phyloP scores from a whole-genome alignment of 2,797 vertebrate genomes.

The Phrynocephalus forsythii region DNA sequence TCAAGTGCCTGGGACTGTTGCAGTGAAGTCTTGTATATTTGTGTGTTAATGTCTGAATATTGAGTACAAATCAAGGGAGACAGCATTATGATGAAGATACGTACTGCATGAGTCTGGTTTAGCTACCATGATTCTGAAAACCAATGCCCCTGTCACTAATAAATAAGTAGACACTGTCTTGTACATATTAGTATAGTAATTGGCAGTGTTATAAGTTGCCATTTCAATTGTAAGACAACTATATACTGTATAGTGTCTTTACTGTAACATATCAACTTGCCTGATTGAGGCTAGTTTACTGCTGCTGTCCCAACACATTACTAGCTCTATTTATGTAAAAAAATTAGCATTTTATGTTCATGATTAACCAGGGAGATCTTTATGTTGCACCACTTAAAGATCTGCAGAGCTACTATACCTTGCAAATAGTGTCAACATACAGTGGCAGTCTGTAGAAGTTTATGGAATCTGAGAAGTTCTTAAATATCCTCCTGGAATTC shows the following conservation, averaged over 20 bases:
- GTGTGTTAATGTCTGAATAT: not conserved
- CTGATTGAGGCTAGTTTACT: too few relatives aligned
- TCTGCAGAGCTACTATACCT: not conserved
- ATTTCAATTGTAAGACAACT: not conserved
- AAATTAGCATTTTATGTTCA: not conserved
- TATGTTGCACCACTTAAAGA: not conserved
- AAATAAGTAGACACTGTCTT: not conserved
- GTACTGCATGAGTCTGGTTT: not conserved
- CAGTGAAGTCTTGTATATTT: too few relatives aligned
- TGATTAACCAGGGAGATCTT: not conserved
- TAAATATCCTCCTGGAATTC: not conserved
- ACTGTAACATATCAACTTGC: not conserved
- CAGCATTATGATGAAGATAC: not conserved
- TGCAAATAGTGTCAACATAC: not conserved
- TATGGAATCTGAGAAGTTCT: not conserved
- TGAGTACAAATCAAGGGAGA: too few relatives aligned
- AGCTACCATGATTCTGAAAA: not conserved
- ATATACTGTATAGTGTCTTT: not conserved
- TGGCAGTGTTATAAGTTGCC: too few relatives aligned
- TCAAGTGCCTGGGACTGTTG: not conserved
- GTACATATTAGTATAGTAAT: not conserved
- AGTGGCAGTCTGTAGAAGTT: not conserved
- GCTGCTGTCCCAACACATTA: not conserved
- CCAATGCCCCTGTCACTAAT: not conserved
- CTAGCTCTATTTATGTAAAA: not conserved